Evolutionary conservation across 2,888 invertebrate genomes (phyloP), one percentile per base, ranked within the genome.

Genomic region (Pemphredon lugubris): DNA sequence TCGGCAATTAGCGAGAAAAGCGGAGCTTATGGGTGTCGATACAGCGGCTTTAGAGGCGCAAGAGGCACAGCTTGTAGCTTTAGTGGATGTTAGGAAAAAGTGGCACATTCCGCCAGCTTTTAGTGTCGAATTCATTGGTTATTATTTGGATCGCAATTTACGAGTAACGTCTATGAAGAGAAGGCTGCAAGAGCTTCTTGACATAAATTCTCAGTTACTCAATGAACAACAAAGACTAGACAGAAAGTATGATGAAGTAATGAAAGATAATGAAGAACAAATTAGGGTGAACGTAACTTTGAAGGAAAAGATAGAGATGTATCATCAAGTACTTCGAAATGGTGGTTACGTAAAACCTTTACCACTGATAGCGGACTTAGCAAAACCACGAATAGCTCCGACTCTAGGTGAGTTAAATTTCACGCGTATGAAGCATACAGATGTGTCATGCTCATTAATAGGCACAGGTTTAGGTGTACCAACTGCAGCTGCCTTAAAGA

Each of bases 51-150:
- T 95, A 63, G 96, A 96, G 87, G 93, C 95, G 84, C 95, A 96
- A 86, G 96, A 96, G 86, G 93, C 95, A 2, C 95, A 96, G 90
- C 92, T 93, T 75, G 94, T 95, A 50, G 94, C 96, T 1, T 90
- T 97, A 14, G 94, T 94, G 2, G 98, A 98, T 85, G 94, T 97
- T 3, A 93, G 96, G 7, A 96, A 97, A 81, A 97, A 98, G 81
- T 97, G 97, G 96, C 97, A 98, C 89, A 95, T 98, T 70, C 94
- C 96, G 0, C 97, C 98, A 0, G 97, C 98, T 0, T 97, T 98
- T 87, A 96, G 96, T 47, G 96, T 97, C 0, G 98, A 98, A 89
- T 99, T 97, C 88, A 95, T 98, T 51, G 96, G 96, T 0, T 98
- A 98, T 89, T 98, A 96, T 88, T 90, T 97, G 60, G 98, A 98